Conservation (phyloP, 2,797 vertebrate species). For the Eurystomus glaucurus region DNA sequence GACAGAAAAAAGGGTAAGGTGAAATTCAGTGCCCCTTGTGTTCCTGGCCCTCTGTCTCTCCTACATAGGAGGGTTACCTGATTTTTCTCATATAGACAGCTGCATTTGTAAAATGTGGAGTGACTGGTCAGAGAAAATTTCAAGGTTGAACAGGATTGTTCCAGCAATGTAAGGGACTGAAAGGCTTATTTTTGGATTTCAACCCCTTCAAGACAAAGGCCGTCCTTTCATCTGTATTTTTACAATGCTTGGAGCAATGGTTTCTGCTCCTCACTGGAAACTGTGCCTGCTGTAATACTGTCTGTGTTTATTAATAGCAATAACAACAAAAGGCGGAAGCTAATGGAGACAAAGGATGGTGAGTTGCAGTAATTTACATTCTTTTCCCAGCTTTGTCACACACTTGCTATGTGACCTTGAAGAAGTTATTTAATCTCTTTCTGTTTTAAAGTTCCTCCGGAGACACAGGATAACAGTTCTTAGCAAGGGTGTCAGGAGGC, state of each 20-base stretch:
- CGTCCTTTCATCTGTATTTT: background rate
- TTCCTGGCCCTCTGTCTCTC: background rate
- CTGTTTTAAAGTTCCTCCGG: background rate
- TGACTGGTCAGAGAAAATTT: background rate
- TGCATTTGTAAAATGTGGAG: background rate
- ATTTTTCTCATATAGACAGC: background rate
- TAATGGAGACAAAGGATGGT: conserved; percentile 24
- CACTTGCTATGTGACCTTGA: conserved; percentile 31
- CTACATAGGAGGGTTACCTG: rapidly evolving
- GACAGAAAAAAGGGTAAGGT: background rate
- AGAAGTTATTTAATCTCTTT: conserved; percentile 53
- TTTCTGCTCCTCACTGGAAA: background rate
- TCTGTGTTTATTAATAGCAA: conserved; percentile 36
- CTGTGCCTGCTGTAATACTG: background rate
- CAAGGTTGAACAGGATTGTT: background rate
- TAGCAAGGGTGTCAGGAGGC: background rate
- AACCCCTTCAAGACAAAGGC: background rate
- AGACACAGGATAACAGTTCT: background rate
- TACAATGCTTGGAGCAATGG: background rate
- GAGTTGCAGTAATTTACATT: conserved; percentile 10
- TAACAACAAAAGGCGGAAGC: conserved; percentile 58
- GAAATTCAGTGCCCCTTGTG: background rate
- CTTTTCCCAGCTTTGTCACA: conserved; percentile 57
- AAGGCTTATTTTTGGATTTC: background rate
- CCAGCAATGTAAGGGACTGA: background rate